Conservation (phyloP, 2,113 vertebrate genomes). For the Rafetus swinhoei region DNA sequence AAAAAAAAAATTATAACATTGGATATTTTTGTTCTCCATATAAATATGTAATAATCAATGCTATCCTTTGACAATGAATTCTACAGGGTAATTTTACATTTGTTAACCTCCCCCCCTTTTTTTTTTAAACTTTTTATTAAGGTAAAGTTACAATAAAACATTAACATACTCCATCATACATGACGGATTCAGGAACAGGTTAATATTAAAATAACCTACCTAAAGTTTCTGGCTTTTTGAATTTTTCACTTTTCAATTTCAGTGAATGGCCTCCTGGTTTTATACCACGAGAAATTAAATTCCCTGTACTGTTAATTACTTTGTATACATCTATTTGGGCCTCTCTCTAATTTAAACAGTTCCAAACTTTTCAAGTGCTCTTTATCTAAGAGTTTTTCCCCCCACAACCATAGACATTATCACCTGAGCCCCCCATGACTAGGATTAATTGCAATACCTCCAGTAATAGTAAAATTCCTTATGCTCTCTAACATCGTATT, state of each 20-base stretch:
- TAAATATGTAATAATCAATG: neutral
- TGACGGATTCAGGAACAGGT: neutral
- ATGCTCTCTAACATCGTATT: neutral
- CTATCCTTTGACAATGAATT: neutral
- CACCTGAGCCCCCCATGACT: neutral
- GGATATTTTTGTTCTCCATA: too few relatives aligned
- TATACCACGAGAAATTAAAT: neutral
- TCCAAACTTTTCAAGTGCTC: neutral
- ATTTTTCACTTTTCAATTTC: neutral
- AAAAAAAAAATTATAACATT: too few relatives aligned
- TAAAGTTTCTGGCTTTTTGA: neutral
- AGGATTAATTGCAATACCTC: neutral
- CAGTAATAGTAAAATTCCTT: neutral
- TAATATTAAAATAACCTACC: neutral
- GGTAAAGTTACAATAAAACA: neutral
- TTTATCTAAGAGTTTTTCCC: neutral
- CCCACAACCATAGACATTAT: neutral
- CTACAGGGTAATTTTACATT: neutral
- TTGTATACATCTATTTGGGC: neutral
- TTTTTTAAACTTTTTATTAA: neutral
- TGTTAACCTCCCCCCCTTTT: neutral
- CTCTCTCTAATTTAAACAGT: neutral
- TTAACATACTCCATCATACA: neutral
- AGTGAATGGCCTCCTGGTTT: neutral
- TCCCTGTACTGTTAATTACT: neutral